phyloP scores from a whole-genome alignment of 2,113 vertebrate genomes.

The Leptodactylus fuscus region DNA sequence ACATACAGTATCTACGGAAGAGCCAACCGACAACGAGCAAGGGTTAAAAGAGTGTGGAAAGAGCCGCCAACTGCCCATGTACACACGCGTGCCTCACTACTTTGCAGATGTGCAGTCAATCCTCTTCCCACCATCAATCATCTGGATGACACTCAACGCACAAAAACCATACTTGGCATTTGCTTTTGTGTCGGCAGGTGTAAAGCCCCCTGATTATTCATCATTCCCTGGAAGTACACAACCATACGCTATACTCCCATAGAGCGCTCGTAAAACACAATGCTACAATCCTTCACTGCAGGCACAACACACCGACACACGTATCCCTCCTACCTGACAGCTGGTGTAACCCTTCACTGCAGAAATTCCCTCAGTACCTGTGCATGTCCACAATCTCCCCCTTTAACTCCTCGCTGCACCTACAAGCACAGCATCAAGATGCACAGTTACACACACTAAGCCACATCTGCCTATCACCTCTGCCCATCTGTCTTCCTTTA shows the following conservation, averaged over 20 bases:
- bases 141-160: background rate
- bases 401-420: slow-evolving; percentile 45
- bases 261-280: slow-evolving; percentile 7
- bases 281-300: slow-evolving; percentile 48
- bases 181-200: slow-evolving; percentile 17
- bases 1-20: background rate
- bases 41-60: slow-evolving; percentile 13
- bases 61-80: background rate
- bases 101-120: slow-evolving; percentile 33
- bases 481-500: slow-evolving; percentile 54
- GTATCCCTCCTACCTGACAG: slow-evolving; percentile 50
- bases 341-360: slow-evolving; percentile 50
- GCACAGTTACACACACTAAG: slow-evolving; percentile 24
- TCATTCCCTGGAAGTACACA: slow-evolving; percentile 6
- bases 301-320: slow-evolving; percentile 4
- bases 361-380: slow-evolving; percentile 42
- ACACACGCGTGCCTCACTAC: slow-evolving; percentile 17
- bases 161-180: background rate
- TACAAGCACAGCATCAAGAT: slow-evolving; percentile 2
- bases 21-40: background rate
- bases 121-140: slow-evolving; percentile 13
- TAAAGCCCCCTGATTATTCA: slow-evolving; percentile 22
- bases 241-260: background rate
- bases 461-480: slow-evolving; percentile 57
- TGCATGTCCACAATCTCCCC: slow-evolving; percentile 30